Evolutionary conservation across 2,113 vertebrate species (phyloP), one percentile per base, ranked within the genome.

Genomic region (Porphyrio hochstetteri): DNA sequence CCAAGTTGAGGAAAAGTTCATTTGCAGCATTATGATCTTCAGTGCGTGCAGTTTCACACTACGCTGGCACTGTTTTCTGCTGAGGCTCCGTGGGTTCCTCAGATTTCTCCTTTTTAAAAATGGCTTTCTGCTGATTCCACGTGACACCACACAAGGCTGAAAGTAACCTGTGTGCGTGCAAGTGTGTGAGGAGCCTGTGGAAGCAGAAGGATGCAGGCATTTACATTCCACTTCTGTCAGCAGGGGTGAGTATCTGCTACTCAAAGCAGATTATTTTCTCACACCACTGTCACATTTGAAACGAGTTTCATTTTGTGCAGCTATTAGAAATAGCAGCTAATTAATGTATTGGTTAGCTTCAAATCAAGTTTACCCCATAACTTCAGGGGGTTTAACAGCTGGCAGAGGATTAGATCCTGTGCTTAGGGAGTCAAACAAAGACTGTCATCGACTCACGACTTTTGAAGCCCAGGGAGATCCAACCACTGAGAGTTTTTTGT

Each of bases 261-360:
- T 97, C 95, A 96, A 76, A 79, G 96, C 93, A 97, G 83, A 94
- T 95, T 91, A 95, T 95, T 96, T 96, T 94, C 96, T 96, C 86
- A 89, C 92, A 89, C 93, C 83, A 72, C 81, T 93, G 86, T 95
- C 96, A 97, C 83, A 69, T 96, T 82, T 85, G 86, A 93, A 91
- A 82, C 53, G 91, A 92, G 81, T 82, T 92, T 87, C 40, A 55
- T 94, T 84, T 94, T 96, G 55, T 94, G 74, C 91, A 95, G 67
- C 95, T 91, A 94, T 95, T 89, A 96, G 92, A 92, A 94, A 59
- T 92, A 93, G 65, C 91, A 94, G 91, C 95, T 96, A 94, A 96
- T 96, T 97, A 95, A 92, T 87, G 63, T 72, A 87, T 70, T 72
- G 33, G 69, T 79, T 87, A 88, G 78, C 75, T 94, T 95, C 74